Percentiles rank a stretch among this genome's conserved stretches.
Conservation (phyloP, 2,797 vertebrate species). For the Danionella dracula region DNA sequence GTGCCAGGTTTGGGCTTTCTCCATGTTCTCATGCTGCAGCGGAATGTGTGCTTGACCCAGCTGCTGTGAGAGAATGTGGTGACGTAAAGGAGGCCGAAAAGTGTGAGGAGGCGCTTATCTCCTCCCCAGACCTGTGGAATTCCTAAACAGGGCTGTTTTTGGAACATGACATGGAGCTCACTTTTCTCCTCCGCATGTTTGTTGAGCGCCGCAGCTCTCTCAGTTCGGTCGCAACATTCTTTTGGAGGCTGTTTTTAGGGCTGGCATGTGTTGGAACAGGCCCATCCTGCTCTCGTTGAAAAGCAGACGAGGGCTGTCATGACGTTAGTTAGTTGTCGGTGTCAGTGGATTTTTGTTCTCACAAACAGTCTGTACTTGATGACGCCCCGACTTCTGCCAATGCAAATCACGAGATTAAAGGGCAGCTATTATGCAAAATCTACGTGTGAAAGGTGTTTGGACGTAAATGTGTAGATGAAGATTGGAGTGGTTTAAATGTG, state of each 20-base stretch:
- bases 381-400: too few species aligned
- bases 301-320: background rate
- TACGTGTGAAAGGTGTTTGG: too few species aligned
- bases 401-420: too few species aligned
- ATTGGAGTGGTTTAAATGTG: too few species aligned
- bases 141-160: conserved; percentile 65
- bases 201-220: conserved; percentile 16
- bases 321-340: background rate
- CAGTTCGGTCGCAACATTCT: conserved; percentile 5
- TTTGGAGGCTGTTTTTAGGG: conserved; percentile 8
- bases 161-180: conserved; percentile 61
- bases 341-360: background rate
- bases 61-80: conserved; percentile 54
- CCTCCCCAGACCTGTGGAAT: conserved; percentile 57
- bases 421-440: too few species aligned
- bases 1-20: conserved; percentile 65
- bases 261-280: conserved; percentile 1
- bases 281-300: background rate
- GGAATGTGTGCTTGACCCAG: conserved; percentile 65
- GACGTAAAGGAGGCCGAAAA: conserved; percentile 55
- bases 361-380: too few species aligned
- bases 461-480: too few species aligned
- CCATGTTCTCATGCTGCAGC: conserved; percentile 53
- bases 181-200: conserved; percentile 41
- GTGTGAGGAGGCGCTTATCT: conserved; percentile 57